Base-by-base conservation (phyloP, 2,797 vertebrate species). In the Clarias laeviceps region DNA sequence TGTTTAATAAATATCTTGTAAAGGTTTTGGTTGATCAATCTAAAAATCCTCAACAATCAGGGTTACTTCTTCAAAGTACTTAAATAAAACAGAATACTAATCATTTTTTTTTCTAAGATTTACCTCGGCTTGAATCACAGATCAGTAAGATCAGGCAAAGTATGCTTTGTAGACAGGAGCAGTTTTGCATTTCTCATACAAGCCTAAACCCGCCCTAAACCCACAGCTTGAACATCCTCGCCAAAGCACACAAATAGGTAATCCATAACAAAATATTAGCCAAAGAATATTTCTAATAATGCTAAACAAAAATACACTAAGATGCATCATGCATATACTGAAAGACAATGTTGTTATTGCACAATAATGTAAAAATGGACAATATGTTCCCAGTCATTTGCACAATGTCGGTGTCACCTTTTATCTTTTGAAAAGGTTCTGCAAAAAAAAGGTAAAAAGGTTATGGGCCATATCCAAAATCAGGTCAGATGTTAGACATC, bases 401-500 rank as follows among this genome's bases (percentile, higher is more conserved):
- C 14, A 50, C 45, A 72, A 73, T 50, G 40, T 7, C 22, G 12
- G 4, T 0, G 11, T 27, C 12, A 54, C 50, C 24, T 73, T n/a
- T 40, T 40, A n/a, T 50, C 2, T 73, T 73, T 73, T 73, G 29
- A 3, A 68, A 54, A 54, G 1, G 0, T 45, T 22, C 7, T 70
- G 68, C 34, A 24, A 40, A 29, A 40, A 29, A 27, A 54, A 54
- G 45, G 5, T 61, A 56, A 6, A 59, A 59, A 22, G 54, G 14
- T 61, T 61, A 78, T 78, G 14, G 22, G 59, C n/a, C 32, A 34
- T 62, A 29, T 24, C 34, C 37, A 85, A 80, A 72, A 80, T 22
- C n/a, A 72, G 40, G 29, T 57, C 45, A 40, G 22, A 8, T 78
- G 34, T 24, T 84, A 17, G 61, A 24, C 27, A 37, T 70, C 15